phyloP scores from a whole-genome alignment of 2,113 vertebrate species.

The Corvus cornix region DNA sequence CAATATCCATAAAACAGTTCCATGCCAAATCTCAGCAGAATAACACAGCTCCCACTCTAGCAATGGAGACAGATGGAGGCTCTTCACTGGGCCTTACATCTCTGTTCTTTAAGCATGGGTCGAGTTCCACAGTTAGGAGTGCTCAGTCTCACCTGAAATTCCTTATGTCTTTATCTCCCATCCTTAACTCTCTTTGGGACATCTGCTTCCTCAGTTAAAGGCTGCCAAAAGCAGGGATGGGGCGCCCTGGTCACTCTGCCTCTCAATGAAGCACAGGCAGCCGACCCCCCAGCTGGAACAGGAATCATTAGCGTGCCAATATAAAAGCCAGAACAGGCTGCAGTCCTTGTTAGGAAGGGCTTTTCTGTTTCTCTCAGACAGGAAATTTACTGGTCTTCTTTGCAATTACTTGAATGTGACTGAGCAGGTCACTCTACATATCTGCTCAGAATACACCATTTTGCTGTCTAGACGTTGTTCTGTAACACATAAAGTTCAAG shows the following conservation, averaged over 20 bases:
- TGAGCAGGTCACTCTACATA: background rate
- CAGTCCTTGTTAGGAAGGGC: background rate
- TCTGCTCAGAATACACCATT: background rate
- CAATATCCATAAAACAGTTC: background rate
- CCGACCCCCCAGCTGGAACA: background rate
- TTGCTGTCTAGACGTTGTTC: background rate
- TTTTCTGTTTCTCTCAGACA: background rate
- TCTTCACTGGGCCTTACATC: background rate
- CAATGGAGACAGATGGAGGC: background rate
- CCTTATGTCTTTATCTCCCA: background rate
- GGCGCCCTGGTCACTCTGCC: background rate
- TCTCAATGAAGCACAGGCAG: background rate
- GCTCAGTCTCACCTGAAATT: background rate
- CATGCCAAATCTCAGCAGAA: background rate
- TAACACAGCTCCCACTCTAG: background rate
- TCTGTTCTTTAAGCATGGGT: background rate
- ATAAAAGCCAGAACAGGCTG: background rate
- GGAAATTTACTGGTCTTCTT: background rate
- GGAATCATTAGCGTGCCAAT: accelerated
- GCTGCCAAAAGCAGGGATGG: background rate
- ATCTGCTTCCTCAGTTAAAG: background rate
- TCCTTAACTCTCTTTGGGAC: background rate
- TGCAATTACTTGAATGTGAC: background rate
- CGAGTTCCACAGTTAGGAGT: background rate
- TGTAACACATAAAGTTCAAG: background rate